Percentiles rank a stretch among this genome's conserved stretches.
Evolutionary conservation across 2,888 invertebrate genomes (phyloP).

Genomic region (Drosophila setosimentum): DNA sequence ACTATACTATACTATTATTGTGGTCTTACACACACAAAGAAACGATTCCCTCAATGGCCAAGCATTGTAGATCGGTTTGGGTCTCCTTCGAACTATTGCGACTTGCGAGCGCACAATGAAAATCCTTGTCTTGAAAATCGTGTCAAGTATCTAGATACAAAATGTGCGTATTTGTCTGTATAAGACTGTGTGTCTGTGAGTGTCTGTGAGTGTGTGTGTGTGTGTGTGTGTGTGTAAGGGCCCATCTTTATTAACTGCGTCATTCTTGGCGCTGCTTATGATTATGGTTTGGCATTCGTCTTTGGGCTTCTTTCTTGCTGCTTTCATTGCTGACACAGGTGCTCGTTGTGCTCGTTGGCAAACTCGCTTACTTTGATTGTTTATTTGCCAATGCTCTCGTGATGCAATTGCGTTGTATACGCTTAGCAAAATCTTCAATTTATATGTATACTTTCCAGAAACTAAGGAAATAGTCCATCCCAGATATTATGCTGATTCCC

Average conservation of each 20-base stretch:
- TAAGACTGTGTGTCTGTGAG: conserved; percentile 7
- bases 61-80: conserved; percentile 51
- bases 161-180: conserved; percentile 31
- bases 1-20: conserved; percentile 55
- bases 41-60: conserved; percentile 55
- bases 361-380: conserved; percentile 22
- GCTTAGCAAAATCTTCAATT: neutral
- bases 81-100: conserved; percentile 33
- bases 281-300: conserved; percentile 55
- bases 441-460: conserved; percentile 9
- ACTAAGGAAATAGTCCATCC: neutral
- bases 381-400: conserved; percentile 61
- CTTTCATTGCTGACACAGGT: conserved; percentile 82
- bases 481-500: neutral
- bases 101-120: conserved; percentile 58
- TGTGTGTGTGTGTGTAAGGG: conserved; percentile 29
- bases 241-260: conserved; percentile 61
- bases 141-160: conserved; percentile 75
- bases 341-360: conserved; percentile 49
- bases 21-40: conserved; percentile 24
- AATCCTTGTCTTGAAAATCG: conserved; percentile 73
- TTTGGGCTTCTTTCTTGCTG: conserved; percentile 34
- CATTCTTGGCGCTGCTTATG: conserved; percentile 48
- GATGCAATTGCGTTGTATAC: conserved; percentile 60
- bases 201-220: conserved; percentile 10